phyloP scores from a whole-genome alignment of 2,888 invertebrate genomes.

The Parelbella ahira region DNA sequence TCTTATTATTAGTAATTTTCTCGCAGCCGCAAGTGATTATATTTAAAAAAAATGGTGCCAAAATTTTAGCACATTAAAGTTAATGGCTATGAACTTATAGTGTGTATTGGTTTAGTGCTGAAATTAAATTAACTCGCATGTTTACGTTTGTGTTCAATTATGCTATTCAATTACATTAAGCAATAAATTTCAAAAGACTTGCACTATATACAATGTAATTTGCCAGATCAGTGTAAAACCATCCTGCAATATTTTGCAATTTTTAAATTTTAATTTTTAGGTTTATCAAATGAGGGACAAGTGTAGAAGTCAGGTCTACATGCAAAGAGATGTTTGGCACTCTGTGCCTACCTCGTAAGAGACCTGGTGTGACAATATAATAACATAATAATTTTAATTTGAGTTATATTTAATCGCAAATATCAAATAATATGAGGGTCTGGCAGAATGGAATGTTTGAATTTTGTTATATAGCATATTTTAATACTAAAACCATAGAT shows the following conservation, averaged over 20 bases:
- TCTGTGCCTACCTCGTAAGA: too few relatives aligned
- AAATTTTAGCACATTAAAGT: slow-evolving; percentile 18
- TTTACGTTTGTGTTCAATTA: slow-evolving; percentile 7
- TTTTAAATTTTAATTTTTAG: too few relatives aligned
- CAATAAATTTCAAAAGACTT: slow-evolving; percentile 10
- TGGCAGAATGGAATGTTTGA: too few relatives aligned
- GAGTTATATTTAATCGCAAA: too few relatives aligned
- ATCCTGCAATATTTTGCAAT: too few relatives aligned
- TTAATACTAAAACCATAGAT: too few relatives aligned
- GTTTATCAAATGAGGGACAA: too few relatives aligned
- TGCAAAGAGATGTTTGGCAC: too few relatives aligned
- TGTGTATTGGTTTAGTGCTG: slow-evolving; percentile 7
- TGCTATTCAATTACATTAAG: slow-evolving; percentile 8
- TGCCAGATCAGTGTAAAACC: background rate
- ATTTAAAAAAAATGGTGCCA: slow-evolving; percentile 21
- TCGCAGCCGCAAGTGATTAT: slow-evolving; percentile 18
- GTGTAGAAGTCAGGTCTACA: too few relatives aligned
- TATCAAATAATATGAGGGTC: too few relatives aligned
- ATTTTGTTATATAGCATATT: too few relatives aligned
- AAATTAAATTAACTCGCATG: slow-evolving; percentile 17
- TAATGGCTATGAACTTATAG: slow-evolving; percentile 7
- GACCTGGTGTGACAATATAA: too few relatives aligned
- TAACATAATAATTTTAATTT: background rate
- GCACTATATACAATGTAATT: slow-evolving; percentile 3
- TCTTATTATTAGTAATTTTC: slow-evolving; percentile 19